A percentile compares a stretch with the other conserved stretches of the same genome.
Evolutionary conservation across 1,140 invertebrate genomes (phyloP).

Genomic region (Piezodorus guildinii): DNA sequence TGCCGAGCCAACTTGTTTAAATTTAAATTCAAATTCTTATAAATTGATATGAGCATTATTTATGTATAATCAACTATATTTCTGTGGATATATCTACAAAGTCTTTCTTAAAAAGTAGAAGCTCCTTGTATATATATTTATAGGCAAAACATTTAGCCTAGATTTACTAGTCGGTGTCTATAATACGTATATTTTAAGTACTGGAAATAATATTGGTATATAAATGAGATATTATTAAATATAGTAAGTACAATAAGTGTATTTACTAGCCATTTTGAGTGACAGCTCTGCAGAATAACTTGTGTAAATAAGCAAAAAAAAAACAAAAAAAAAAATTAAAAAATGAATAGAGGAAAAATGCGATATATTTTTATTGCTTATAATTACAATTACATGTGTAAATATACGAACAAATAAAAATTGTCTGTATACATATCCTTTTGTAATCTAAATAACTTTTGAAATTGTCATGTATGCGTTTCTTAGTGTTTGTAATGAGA

Average conservation of each 20-base stretch:
- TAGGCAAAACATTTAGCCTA: too few relatives aligned
- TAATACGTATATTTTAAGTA: neutral
- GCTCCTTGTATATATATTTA: neutral
- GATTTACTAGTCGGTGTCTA: neutral
- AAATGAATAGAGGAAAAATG: neutral
- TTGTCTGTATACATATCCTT: conserved; percentile 10
- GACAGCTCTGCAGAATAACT: neutral
- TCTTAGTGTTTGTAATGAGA: neutral
- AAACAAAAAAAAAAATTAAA: neutral
- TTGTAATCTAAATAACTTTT: neutral
- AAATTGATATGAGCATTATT: neutral
- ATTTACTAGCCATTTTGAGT: neutral
- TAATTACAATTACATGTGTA: neutral
- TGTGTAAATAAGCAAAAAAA: neutral
- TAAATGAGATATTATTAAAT: neutral
- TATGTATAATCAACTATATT: neutral
- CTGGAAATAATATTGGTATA: neutral
- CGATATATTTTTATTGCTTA: conserved; percentile 14
- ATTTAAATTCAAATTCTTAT: too few relatives aligned
- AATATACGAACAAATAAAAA: neutral
- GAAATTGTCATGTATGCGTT: neutral
- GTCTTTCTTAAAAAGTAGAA: conserved; percentile 11
- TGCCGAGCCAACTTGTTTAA: conserved; percentile 7
- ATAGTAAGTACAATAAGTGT: neutral
- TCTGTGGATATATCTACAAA: conserved; percentile 12